Evolutionary conservation across 2,888 invertebrate genomes (phyloP).

Genomic region (Steinernema carpocapsae): DNA sequence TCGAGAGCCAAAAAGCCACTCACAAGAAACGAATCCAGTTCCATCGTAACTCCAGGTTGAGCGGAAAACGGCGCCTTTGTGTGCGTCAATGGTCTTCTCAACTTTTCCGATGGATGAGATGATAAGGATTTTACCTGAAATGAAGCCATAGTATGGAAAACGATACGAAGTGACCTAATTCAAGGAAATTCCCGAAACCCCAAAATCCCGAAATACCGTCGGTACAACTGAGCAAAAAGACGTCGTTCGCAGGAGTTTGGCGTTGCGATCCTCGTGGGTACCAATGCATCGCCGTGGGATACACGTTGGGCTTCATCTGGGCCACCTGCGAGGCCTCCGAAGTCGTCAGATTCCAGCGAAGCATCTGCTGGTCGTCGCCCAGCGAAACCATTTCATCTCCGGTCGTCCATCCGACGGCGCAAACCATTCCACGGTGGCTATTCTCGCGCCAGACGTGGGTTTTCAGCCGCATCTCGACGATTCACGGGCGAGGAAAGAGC

Average conservation of each 20-base stretch:
- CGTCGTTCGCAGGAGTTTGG: conserved; percentile 43
- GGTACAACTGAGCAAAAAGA: conserved; percentile 32
- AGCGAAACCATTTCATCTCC: conserved; percentile 90
- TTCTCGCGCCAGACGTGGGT: conserved; percentile 80
- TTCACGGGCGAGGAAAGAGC: background rate
- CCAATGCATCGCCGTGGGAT: conserved; percentile 88
- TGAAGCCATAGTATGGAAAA: conserved; percentile 1
- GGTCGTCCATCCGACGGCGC: conserved; percentile 90
- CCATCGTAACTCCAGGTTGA: conserved; percentile 95
- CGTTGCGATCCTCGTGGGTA: conserved; percentile 75
- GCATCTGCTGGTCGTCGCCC: conserved; percentile 89
- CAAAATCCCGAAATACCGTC: conserved; percentile 22
- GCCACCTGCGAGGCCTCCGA: conserved; percentile 63
- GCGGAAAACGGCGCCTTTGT: conserved; percentile 82
- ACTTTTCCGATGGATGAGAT: conserved; percentile 86
- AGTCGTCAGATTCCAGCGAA: conserved; percentile 83
- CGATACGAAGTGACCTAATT: background rate
- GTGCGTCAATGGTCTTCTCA: conserved; percentile 90
- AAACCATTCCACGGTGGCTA: conserved; percentile 78
- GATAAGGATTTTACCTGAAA: conserved; percentile 81
- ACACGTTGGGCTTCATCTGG: conserved; percentile 74
- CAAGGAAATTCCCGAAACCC: background rate
- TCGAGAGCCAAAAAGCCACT: conserved; percentile 24
- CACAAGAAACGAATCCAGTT: conserved; percentile 87
- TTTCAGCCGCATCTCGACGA: conserved; percentile 79